Evolutionary conservation across 2,113 vertebrate species (phyloP).

Genomic region (Gasterosteus nipponicus): DNA sequence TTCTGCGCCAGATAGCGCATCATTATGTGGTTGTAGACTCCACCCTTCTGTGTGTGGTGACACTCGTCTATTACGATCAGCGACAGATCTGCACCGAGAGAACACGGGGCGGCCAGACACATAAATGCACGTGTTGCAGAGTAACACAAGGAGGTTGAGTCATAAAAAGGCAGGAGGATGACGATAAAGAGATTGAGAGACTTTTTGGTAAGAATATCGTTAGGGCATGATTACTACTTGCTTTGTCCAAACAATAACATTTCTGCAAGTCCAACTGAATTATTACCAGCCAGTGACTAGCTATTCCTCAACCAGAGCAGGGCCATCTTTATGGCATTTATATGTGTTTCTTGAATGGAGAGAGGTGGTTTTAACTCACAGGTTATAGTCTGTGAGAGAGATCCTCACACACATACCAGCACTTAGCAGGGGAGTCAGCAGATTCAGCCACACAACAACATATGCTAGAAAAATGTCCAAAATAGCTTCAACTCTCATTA

Average conservation of each 20-base stretch:
- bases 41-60: conserved; percentile 95
- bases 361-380: conserved; percentile 33
- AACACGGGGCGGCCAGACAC: not conserved
- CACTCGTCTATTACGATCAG: conserved; percentile 97
- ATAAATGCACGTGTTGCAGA: not conserved
- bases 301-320: conserved; percentile 13
- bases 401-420: conserved; percentile 48
- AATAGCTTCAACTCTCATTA: conserved; percentile 10
- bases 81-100: conserved; percentile 84
- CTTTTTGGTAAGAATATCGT: not conserved
- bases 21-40: conserved; percentile 95
- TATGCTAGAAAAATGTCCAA: conserved; percentile 30
- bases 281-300: not conserved
- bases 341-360: conserved; percentile 36
- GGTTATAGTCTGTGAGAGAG: conserved; percentile 26
- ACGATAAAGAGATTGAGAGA: not conserved
- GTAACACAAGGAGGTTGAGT: not conserved
- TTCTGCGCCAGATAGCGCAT: conserved; percentile 91
- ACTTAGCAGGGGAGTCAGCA: conserved; percentile 50
- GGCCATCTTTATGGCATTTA: conserved; percentile 12
- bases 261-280: conserved; percentile 1
- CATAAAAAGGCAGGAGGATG: not conserved
- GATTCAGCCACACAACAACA: conserved; percentile 54
- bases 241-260: conserved; percentile 20
- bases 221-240: not conserved